Evolutionary conservation across 2,797 vertebrate species (phyloP), one percentile per base, ranked within the genome.

Genomic region (Enteromius paludinosus): DNA sequence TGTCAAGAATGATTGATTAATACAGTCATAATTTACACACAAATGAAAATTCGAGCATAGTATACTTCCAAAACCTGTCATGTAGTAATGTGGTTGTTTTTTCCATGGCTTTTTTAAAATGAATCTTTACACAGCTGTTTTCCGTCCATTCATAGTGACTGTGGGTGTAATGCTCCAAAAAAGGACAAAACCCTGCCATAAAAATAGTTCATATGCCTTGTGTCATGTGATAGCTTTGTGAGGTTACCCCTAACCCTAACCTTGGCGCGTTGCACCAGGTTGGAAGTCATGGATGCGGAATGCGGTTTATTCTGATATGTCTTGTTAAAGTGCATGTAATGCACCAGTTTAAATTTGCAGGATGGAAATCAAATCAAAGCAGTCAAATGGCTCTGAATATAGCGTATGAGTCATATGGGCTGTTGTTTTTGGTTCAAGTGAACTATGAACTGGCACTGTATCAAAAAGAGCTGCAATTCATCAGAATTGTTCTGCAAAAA

Each of bases 171-270:
- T 54, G 12, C 30, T 70, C 69, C 65, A 45, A 71, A 68, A 78
- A 59, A 69, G 66, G 68, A 70, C 52, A 70, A 59, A 81, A 72
- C 35, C 79, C 56, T 71, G 18, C 25, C 25, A 45, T 72, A 69
- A 43, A 59, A 59, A 70, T 69, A 59, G 78, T 71, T 72, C 25
- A 12, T 80, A 71, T 69, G 66, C 35, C 47, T 81, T 59, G 45
- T 81, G 78, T 59, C 52, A 70, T 69, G 43, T 43, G 56, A 69
- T 61, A 69, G 25, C 66, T 59, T 49, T 33, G 17, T 56, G 54
- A 64, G 74, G 38, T 62, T 38, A 61, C 73, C 35, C 35, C 30
- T n/a, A 43, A 43, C 23, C 15, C 74, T 43, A 77, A 77, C 59
- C 38, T n/a, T 64, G 56, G 23, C 8, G 11, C 1, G 0, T 1